Evolutionary conservation across 2,113 vertebrate species (phyloP).

Genomic region (Andinoacara biseriatus): DNA sequence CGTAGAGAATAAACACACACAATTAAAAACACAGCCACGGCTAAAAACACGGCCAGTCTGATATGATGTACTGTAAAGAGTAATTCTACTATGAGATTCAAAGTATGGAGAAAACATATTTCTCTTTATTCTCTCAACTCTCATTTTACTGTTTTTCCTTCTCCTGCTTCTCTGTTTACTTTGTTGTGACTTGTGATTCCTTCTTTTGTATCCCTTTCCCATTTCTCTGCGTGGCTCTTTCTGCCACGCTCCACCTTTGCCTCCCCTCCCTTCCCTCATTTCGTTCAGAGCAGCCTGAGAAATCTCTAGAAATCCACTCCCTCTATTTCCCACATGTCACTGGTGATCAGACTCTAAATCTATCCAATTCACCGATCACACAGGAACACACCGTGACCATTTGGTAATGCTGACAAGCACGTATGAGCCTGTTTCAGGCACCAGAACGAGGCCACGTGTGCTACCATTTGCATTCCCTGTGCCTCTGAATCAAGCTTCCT

Average conservation of each 20-base stretch:
- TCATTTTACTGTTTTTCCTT: not conserved
- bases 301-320: conserved; percentile 52
- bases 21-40: conserved; percentile 15
- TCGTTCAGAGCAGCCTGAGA: conserved; percentile 19
- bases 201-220: conserved; percentile 15
- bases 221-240: conserved; percentile 45
- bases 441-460: not conserved
- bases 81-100: not conserved
- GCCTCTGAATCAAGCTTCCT: conserved; percentile 20
- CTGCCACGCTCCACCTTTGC: conserved; percentile 26
- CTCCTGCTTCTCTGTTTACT: not conserved
- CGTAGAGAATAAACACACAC: not conserved
- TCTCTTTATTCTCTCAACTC: not conserved
- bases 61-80: conserved; percentile 2
- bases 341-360: conserved; percentile 57
- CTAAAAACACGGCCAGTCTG: conserved; percentile 13
- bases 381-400: conserved; percentile 5
- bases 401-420: conserved; percentile 27
- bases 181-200: not conserved
- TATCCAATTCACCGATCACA: conserved; percentile 27
- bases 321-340: conserved; percentile 61
- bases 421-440: conserved; percentile 7
- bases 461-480: conserved; percentile 1
- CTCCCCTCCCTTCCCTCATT: not conserved
- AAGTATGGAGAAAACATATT: not conserved